These are phyloP conservation scores for Lissonota sp. DNA, from an alignment of 2,888 invertebrate species.

Conservation along the genomic window DNA sequence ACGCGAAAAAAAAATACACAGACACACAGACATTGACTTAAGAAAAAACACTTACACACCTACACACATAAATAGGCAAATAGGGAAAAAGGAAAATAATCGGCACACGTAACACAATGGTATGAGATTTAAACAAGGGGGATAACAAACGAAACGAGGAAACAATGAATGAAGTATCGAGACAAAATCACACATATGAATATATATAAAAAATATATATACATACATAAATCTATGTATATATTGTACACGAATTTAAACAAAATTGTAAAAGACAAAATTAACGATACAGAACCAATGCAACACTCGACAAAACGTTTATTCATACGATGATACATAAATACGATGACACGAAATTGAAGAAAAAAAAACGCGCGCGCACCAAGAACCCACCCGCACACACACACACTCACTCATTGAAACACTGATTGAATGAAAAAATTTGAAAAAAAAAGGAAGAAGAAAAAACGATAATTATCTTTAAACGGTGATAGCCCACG, in stretches of 20 bases:
- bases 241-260: background rate
- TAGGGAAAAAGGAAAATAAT: no score
- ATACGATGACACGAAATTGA: slow-evolving; percentile 53
- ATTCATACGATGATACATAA: slow-evolving; percentile 61
- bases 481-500: slow-evolving; percentile 58
- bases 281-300: slow-evolving; percentile 55
- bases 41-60: slow-evolving; percentile 22
- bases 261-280: background rate
- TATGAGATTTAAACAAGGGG: no score
- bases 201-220: no score
- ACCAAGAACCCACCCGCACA: slow-evolving; percentile 68
- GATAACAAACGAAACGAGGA: slow-evolving; percentile 22
- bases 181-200: slow-evolving; percentile 24
- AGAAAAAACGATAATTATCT: slow-evolving; percentile 33
- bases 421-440: slow-evolving; percentile 51
- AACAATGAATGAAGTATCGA: slow-evolving; percentile 50
- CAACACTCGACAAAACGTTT: slow-evolving; percentile 59
- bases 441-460: slow-evolving; percentile 22
- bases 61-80: slow-evolving; percentile 5
- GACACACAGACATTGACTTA: slow-evolving; percentile 9
- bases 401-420: slow-evolving; percentile 69
- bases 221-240: no score
- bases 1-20: slow-evolving; percentile 52
- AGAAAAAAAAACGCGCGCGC: slow-evolving; percentile 67
- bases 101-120: no score